phyloP scores from a whole-genome alignment of 2,113 vertebrate species.

The Cygnus atratus region DNA sequence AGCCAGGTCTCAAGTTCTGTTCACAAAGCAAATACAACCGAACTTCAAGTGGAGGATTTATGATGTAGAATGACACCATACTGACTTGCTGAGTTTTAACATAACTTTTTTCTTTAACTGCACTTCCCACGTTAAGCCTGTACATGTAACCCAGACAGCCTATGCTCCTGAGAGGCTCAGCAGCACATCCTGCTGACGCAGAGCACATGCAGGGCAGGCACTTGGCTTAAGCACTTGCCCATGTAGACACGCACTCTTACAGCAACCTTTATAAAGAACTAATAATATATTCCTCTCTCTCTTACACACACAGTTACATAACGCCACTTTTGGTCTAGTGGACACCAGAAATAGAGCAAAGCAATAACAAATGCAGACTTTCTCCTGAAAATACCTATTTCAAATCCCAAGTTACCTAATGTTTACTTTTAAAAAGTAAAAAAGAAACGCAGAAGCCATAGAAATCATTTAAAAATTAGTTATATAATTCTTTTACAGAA shows the following conservation, averaged over 20 bases:
- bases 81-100: neutral
- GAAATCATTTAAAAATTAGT: neutral
- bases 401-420: neutral
- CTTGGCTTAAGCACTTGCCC: neutral
- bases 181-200: neutral
- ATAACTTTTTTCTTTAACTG: neutral
- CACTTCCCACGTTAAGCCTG: neutral
- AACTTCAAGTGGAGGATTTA: neutral
- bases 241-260: fast-evolving
- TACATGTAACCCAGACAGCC: neutral
- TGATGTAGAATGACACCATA: neutral
- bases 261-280: fast-evolving
- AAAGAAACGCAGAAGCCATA: neutral
- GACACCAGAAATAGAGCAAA: neutral
- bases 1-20: neutral
- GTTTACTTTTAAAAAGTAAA: neutral
- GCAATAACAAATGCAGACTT: neutral
- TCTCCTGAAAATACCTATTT: neutral
- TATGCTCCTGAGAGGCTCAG: neutral
- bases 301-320: neutral
- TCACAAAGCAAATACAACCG: neutral
- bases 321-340: neutral
- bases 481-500: neutral
- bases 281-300: neutral
- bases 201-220: neutral